Evolutionary conservation across 2,888 invertebrate species (phyloP).

Genomic region (Drosophila falleni): DNA sequence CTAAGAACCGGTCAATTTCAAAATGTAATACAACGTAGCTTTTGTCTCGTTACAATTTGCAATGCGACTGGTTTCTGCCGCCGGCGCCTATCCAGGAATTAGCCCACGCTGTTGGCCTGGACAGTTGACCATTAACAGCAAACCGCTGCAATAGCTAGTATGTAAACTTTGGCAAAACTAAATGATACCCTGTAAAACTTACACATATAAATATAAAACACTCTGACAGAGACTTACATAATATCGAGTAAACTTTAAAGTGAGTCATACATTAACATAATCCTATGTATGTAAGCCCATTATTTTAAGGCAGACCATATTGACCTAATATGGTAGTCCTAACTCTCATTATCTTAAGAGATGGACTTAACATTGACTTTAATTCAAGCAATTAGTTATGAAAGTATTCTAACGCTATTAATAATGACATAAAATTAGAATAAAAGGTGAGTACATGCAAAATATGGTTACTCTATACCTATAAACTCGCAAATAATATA

Average conservation of each 20-base stretch:
- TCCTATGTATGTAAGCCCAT: not conserved
- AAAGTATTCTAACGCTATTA: no score
- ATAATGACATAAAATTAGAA: not conserved
- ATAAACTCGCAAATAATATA: not conserved
- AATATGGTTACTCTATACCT: not conserved
- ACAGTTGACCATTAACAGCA: conserved; percentile 44
- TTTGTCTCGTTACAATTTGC: conserved; percentile 36
- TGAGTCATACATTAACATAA: not conserved
- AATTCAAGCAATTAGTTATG: not conserved
- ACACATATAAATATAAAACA: not conserved
- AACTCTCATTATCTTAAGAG: no score
- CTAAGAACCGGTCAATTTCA: conserved; percentile 21
- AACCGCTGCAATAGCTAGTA: conserved; percentile 4
- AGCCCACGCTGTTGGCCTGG: conserved; percentile 31
- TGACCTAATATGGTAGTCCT: not conserved
- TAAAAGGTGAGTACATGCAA: not conserved
- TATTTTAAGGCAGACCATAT: not conserved
- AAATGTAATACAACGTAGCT: conserved; percentile 32
- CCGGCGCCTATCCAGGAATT: conserved; percentile 29
- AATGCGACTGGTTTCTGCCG: conserved; percentile 42
- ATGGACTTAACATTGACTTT: not conserved
- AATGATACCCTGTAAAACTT: not conserved
- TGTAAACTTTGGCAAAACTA: not conserved
- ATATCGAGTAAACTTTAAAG: not conserved
- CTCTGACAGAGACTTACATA: not conserved